Evolutionary conservation across 2,797 vertebrate genomes (phyloP), one percentile per base, ranked within the genome.

Genomic region (Salarias fasciatus): DNA sequence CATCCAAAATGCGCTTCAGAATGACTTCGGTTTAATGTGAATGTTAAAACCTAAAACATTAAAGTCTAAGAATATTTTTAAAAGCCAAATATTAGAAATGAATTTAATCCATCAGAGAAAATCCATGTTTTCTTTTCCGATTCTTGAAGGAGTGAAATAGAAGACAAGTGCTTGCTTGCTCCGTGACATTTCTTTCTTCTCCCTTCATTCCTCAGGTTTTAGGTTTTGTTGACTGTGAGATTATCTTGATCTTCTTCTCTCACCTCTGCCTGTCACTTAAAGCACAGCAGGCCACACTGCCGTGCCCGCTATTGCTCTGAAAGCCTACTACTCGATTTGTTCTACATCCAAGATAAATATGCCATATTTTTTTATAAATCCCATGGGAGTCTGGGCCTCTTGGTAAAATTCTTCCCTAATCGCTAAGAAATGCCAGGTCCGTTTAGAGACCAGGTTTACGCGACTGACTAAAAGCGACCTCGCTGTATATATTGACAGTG

Each of bases 191-290:
- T 60, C 43, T 11, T 36, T 64, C 50, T 47, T 46, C 56, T 38
- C 42, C 10, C 48, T 14, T 66, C 78, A 85, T 80, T 77, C 66
- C 54, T 77, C 59, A 10, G 68, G 51, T 71, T 79, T 88, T 75
- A 72, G 13, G 46, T 82, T 68, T 80, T 57, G 79, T 72, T 85
- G 76, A 84, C 77, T 48, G 1, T 53, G 4, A 63, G 77, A 83
- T 86, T 77, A 72, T 2, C 11, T 47, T 30, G 67, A 71, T 83
- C 55, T 73, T 57, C 58, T 69, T 54, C 68, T 76, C 79, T 85
- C 83, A 79, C 85, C 81, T 86, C 63, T 51, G 70, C 59, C 72
- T 82, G 85, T 80, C 78, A 69, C 47, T 72, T 66, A 28, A 41
- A 10, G 1, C 1, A 5, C 8, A 5, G 14, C 13, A 11, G 42